These are phyloP conservation scores for Heliconius sara DNA, from an alignment of 2,888 invertebrate species.

Conservation along the genomic window DNA sequence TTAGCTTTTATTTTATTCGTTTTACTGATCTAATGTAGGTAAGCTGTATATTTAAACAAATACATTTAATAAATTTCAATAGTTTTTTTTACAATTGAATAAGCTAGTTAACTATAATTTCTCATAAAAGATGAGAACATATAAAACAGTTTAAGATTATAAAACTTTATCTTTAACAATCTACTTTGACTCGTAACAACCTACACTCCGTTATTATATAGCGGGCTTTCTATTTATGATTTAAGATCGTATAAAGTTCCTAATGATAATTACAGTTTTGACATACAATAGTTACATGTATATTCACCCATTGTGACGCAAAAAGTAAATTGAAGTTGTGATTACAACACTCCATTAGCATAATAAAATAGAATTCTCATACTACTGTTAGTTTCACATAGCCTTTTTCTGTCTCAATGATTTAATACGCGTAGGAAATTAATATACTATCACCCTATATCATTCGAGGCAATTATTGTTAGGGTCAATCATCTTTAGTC, in stretches of 20 bases:
- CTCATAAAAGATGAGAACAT: background rate
- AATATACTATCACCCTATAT: slow-evolving; percentile 53
- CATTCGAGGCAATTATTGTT: slow-evolving; percentile 14
- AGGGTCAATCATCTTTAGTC: background rate
- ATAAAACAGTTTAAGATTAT: slow-evolving; percentile 27
- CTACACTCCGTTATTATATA: slow-evolving; percentile 46
- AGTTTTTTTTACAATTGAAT: background rate
- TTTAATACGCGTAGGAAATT: slow-evolving; percentile 63
- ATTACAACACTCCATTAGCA: slow-evolving; percentile 66
- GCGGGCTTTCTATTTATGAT: slow-evolving; percentile 39
- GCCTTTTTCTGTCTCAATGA: slow-evolving; percentile 53
- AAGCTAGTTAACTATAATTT: background rate
- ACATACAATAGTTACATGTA: slow-evolving; percentile 54
- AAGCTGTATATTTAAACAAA: too few relatives aligned
- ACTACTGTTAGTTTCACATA: slow-evolving; percentile 72
- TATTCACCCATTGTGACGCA: slow-evolving; percentile 60
- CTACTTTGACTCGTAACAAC: slow-evolving; percentile 40
- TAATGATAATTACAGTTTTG: slow-evolving; percentile 54
- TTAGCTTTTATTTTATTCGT: too few relatives aligned
- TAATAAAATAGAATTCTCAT: slow-evolving; percentile 75
- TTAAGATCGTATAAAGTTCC: slow-evolving; percentile 48
- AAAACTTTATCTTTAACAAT: slow-evolving; percentile 47
- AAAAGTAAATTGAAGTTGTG: slow-evolving; percentile 74
- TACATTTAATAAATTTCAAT: background rate
- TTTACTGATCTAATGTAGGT: too few relatives aligned